Evolutionary conservation across 2,113 vertebrate species (phyloP).

Genomic region (Cynopterus brachyotis): DNA sequence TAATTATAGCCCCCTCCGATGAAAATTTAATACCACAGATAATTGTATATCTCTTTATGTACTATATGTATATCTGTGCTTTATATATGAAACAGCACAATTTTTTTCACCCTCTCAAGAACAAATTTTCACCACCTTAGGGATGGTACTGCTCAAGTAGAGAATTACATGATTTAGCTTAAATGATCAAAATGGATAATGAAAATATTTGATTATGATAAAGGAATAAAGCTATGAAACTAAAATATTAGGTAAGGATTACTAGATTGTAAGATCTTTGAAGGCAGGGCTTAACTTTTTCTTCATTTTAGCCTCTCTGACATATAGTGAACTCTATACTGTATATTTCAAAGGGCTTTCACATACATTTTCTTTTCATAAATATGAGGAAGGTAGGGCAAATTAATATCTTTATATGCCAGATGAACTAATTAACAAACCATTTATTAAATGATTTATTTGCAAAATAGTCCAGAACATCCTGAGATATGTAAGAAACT

Average conservation of each 20-base stretch:
- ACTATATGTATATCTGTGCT: background rate
- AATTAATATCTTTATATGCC: background rate
- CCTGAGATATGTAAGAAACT: background rate
- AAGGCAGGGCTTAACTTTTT: background rate
- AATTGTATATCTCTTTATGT: background rate
- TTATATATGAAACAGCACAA: background rate
- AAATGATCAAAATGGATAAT: background rate
- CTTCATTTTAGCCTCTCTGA: background rate
- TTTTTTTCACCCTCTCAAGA: background rate
- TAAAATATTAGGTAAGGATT: slow-evolving; percentile 18
- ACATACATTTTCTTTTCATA: background rate
- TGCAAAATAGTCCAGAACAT: background rate
- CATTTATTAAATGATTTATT: background rate
- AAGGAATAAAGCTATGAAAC: slow-evolving; percentile 8
- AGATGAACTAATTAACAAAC: background rate
- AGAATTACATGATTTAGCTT: background rate
- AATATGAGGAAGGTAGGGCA: background rate
- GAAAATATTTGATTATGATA: background rate
- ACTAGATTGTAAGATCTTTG: background rate
- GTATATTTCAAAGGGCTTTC: background rate
- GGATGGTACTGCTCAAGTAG: background rate
- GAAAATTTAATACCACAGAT: slow-evolving; percentile 11
- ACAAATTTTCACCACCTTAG: background rate
- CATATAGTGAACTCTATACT: background rate
- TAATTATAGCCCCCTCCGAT: background rate